phyloP scores from a whole-genome alignment of 37 sponge, comb jelly and placozoan species.

The Crambe crambe region DNA sequence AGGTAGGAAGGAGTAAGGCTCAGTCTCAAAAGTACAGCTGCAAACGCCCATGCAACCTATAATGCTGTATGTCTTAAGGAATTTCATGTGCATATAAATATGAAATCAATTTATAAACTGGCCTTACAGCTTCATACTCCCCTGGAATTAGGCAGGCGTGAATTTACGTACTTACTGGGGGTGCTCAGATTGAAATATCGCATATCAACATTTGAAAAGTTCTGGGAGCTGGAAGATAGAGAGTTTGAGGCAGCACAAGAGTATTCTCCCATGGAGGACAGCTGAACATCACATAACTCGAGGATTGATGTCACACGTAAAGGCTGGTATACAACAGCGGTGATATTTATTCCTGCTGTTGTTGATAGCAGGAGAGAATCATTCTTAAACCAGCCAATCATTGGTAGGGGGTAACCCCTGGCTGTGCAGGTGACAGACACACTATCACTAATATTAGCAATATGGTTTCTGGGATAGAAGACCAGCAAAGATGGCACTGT shows the following conservation, averaged over 20 bases:
- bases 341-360: too few relatives aligned
- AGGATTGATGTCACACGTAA: not conserved
- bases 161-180: not conserved
- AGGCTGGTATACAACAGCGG: not conserved
- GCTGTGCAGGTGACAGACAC: too few relatives aligned
- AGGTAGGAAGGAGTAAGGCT: too few relatives aligned
- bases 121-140: not conserved
- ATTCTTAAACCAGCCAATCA: too few relatives aligned
- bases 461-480: not conserved
- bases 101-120: not conserved
- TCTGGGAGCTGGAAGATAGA: not conserved
- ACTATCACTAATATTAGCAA: not conserved
- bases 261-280: conserved; percentile 9
- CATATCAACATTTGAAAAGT: not conserved
- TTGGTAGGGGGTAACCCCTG: too few relatives aligned
- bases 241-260: conserved; percentile 19
- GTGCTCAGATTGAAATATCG: not conserved
- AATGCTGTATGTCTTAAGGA: too few relatives aligned
- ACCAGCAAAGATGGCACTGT: too few relatives aligned
- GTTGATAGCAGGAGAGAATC: too few relatives aligned
- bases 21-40: too few relatives aligned
- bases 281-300: not conserved
- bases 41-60: too few relatives aligned
- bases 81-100: too few relatives aligned
- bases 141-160: too few relatives aligned